These are phyloP conservation scores for Camponotus vicinus DNA, from an alignment of 1,140 invertebrate species.

Conservation along the genomic window DNA sequence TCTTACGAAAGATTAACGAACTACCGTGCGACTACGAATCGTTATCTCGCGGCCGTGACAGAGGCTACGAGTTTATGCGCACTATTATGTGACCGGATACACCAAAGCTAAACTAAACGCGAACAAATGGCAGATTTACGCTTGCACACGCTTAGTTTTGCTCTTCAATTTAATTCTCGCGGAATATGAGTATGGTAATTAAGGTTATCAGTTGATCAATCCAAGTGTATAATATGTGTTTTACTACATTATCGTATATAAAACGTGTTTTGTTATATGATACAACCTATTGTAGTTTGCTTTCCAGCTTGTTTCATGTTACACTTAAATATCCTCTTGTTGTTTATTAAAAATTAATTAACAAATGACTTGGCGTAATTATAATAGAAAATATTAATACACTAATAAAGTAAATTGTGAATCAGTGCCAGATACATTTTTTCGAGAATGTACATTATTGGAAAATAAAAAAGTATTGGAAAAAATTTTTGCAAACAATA, in stretches of 20 bases:
- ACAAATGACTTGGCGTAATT: not conserved
- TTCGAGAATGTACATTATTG: not conserved
- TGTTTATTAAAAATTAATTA: not conserved
- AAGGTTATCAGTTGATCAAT: slow-evolving; percentile 26
- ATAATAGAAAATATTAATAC: not conserved
- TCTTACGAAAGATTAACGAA: slow-evolving; percentile 52
- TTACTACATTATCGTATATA: not conserved
- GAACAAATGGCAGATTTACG: not conserved
- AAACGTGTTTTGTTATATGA: not conserved
- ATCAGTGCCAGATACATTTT: not conserved
- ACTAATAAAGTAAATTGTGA: not conserved
- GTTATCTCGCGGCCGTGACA: not conserved
- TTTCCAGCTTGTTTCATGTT: not conserved
- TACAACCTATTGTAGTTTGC: not conserved
- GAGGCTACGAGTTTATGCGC: slow-evolving; percentile 27
- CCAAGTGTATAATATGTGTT: not conserved
- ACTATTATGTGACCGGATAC: slow-evolving; percentile 5
- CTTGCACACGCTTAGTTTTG: not conserved
- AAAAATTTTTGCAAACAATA: not conserved
- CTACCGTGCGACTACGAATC: slow-evolving; percentile 1
- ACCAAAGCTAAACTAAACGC: not conserved
- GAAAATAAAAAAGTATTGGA: not conserved
- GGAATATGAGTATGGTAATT: not conserved
- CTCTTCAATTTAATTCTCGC: not conserved
- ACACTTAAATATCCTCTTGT: not conserved